phyloP scores from a whole-genome alignment of 2,888 invertebrate genomes.

The Hybos culiciformis region DNA sequence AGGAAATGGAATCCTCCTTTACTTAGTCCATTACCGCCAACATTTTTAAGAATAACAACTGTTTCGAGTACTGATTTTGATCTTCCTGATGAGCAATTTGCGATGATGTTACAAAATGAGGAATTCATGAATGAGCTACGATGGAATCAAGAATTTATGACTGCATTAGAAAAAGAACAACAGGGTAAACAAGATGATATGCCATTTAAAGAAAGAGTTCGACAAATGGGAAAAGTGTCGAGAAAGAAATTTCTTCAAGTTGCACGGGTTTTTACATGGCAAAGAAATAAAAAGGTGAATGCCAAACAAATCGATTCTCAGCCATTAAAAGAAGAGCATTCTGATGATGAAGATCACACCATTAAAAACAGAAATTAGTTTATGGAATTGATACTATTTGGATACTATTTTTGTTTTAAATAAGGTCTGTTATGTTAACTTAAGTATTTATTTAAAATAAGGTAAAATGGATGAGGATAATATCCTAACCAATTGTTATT shows the following conservation, averaged over 20 bases:
- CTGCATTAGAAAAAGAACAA: slow-evolving; percentile 64
- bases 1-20: slow-evolving; percentile 66
- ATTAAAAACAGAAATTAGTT: too few species aligned
- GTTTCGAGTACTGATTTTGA: slow-evolving; percentile 36
- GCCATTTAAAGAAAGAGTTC: slow-evolving; percentile 59
- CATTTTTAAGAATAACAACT: slow-evolving; percentile 49
- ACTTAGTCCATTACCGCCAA: slow-evolving; percentile 61
- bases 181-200: slow-evolving; percentile 47
- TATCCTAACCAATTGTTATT: too few species aligned
- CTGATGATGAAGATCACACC: slow-evolving; percentile 48
- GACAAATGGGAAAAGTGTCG: slow-evolving; percentile 74
- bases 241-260: slow-evolving; percentile 69
- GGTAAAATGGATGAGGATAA: too few species aligned
- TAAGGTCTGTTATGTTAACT: too few species aligned
- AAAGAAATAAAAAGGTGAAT: slow-evolving; percentile 40
- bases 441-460: too few species aligned
- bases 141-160: slow-evolving; percentile 78
- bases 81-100: slow-evolving; percentile 75
- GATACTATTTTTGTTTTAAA: too few species aligned
- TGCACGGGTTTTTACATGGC: slow-evolving; percentile 60
- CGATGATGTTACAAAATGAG: slow-evolving; percentile 76
- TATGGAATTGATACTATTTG: too few species aligned
- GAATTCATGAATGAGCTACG: slow-evolving; percentile 78
- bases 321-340: slow-evolving; percentile 47
- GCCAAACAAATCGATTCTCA: slow-evolving; percentile 42